Evolutionary conservation across 2,888 invertebrate species (phyloP), one percentile per base, ranked within the genome.

Genomic region (Agrotis segetum): DNA sequence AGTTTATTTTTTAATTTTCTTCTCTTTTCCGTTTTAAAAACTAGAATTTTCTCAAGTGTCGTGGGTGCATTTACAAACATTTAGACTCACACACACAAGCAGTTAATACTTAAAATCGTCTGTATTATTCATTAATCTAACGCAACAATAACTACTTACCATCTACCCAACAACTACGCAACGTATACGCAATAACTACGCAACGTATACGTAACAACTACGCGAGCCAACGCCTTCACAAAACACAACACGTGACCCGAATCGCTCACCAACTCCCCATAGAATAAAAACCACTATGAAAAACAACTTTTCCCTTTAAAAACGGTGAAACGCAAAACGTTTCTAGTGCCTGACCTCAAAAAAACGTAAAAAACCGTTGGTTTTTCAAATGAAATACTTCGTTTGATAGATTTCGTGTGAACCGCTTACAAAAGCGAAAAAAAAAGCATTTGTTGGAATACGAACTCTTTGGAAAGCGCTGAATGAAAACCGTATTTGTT

Each of bases 331-430:
- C 9, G 13, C 5, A 47, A 50, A 68, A 50, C 34, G 61, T 74
- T 74, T n/a, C 17, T n/a, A 61, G 21, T 21, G 4, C 13, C 17
- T 40, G 13, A 46, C 56, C 50, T 16, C 16, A 62, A 58, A 62
- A 67, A 60, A 34, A 34, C 14, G 7, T 13, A 40, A n/a, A 19
- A 71, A 71, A 24, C 50, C 17, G 5, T 44, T 17, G 1, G 58
- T 46, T 52, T 71, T 66, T 40, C 58, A 66, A 74, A 62, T 68
- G 50, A 40, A 74, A 74, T 74, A 74, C 68, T 74, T 50, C 46
- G 17, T 50, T 68, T 62, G 74, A 68, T 74, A 67, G 60, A 67
- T 58, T 52, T 50, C 24, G 46, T 46, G 60, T 50, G 17, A 34
- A 34, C 14, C 2, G 46, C 16, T 16, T 19, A 74, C 60, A 74